Evolutionary conservation across 2,888 invertebrate genomes (phyloP), one percentile per base, ranked within the genome.

Genomic region (Cordylochernes scorpioides): DNA sequence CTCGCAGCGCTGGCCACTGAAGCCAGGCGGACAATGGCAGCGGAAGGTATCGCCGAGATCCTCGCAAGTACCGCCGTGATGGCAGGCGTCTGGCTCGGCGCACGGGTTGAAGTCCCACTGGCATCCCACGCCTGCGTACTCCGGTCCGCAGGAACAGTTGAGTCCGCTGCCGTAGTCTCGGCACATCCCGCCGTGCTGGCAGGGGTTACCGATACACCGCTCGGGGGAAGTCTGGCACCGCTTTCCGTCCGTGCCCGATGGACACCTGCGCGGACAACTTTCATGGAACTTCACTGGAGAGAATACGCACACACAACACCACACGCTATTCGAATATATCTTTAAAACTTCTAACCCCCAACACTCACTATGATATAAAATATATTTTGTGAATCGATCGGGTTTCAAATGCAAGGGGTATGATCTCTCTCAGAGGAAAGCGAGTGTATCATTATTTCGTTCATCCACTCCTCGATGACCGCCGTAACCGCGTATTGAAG

Each of bases 151-250:
- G 3, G 84, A 72, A 47, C 88, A 91, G 52, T 88, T 88, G 7
- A 88, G 60, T 3, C 84, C 82, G 1, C 82, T 84, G 5, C 88
- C 88, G 46, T 77, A 88, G 52, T 88, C 88, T 55, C 80, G 80
- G 45, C 88, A 91, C 49, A 72, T 72, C 29, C 88, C 88, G 25
- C 74, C 78, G 46, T 91, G 86, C 77, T 84, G 84, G 50, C 88
- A 91, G 4, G 82, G 82, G 46, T 71, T 71, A 15, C 82, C 82
- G 35, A 82, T 74, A 49, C 82, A 82, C 39, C 88, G 66, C 54
- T 88, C 84, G 3, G 88, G 88, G 0, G 88, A 84, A 0, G 82
- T 82, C 56, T 88, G 86, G 52, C 91, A 91, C 51, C 84, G 74
- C 54, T 88, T 86, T 7, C 88, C 91, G 47, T 86, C 86, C 1